Evolutionary conservation across 2,113 vertebrate genomes (phyloP).

Genomic region (Otocyon megalotis): DNA sequence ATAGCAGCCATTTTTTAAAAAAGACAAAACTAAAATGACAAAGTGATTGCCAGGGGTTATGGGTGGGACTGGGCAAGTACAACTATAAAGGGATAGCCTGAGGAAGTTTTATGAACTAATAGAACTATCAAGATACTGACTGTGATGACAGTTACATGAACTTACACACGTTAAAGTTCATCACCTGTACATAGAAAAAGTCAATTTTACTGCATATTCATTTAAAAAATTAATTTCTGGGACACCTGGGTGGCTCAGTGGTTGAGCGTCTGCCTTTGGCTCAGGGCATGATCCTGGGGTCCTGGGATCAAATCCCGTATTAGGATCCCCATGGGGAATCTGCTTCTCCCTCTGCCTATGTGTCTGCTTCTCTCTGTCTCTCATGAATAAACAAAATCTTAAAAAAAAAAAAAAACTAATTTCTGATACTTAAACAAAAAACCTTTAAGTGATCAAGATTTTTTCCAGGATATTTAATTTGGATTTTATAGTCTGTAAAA

Average conservation of each 20-base stretch:
- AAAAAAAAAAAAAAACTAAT: neutral
- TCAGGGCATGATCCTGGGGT: no score
- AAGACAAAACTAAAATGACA: neutral
- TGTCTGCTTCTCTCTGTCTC: no score
- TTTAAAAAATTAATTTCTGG: neutral
- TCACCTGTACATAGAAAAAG: neutral
- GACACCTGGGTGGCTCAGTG: no score
- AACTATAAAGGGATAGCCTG: neutral
- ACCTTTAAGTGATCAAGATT: conserved; percentile 39
- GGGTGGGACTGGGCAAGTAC: no score
- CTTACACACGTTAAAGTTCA: neutral
- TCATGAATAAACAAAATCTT: no score
- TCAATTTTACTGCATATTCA: conserved; percentile 6
- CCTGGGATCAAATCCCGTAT: no score
- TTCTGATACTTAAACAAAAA: neutral
- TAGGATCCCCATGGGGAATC: no score
- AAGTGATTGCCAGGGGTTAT: neutral
- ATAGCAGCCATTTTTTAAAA: neutral
- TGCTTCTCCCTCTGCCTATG: no score
- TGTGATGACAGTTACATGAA: neutral
- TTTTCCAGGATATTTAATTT: neutral
- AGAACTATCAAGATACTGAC: neutral
- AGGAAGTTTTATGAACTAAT: neutral
- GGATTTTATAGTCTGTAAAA: conserved; percentile 5
- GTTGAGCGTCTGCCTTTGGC: no score